A percentile compares a stretch with the other conserved stretches of the same genome.
These are phyloP conservation scores for Macropus fuliginosus DNA, from an alignment of 2,797 vertebrate genomes.

Conservation along the genomic window DNA sequence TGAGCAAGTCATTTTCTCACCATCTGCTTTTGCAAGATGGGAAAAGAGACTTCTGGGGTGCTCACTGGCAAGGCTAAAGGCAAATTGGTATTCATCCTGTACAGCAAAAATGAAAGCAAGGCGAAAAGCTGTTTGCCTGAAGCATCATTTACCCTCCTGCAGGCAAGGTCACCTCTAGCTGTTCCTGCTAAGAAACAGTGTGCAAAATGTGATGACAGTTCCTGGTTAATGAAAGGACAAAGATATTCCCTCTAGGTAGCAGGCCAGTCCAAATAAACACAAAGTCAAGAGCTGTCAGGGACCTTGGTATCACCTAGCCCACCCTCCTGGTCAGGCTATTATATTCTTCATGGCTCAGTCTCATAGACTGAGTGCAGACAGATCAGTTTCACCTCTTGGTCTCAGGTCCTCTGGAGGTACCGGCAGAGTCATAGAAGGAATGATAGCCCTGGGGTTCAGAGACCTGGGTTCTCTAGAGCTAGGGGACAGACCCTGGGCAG, in stretches of 20 bases:
- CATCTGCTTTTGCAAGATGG: background rate
- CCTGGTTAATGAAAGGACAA: background rate
- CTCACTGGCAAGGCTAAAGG: background rate
- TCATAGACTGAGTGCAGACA: background rate
- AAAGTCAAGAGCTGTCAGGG: background rate
- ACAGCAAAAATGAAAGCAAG: background rate
- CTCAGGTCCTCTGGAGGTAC: background rate
- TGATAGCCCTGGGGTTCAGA: conserved; percentile 29
- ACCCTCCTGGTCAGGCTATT: background rate
- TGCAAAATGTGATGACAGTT: background rate
- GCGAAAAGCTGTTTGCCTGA: background rate
- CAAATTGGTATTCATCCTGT: background rate
- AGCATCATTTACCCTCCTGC: conserved; percentile 27
- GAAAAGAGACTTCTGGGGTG: background rate
- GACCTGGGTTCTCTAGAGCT: background rate
- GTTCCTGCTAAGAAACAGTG: background rate
- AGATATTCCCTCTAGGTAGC: background rate
- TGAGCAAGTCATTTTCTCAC: background rate
- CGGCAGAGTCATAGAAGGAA: background rate
- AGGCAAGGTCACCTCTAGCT: conserved; percentile 33
- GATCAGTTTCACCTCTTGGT: background rate
- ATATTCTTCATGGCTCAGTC: background rate
- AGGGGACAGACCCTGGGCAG: background rate
- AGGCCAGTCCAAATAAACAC: background rate
- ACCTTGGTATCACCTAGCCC: background rate